These are phyloP conservation scores for Merops nubicus DNA, from an alignment of 2,113 vertebrate genomes.

Conservation along the genomic window DNA sequence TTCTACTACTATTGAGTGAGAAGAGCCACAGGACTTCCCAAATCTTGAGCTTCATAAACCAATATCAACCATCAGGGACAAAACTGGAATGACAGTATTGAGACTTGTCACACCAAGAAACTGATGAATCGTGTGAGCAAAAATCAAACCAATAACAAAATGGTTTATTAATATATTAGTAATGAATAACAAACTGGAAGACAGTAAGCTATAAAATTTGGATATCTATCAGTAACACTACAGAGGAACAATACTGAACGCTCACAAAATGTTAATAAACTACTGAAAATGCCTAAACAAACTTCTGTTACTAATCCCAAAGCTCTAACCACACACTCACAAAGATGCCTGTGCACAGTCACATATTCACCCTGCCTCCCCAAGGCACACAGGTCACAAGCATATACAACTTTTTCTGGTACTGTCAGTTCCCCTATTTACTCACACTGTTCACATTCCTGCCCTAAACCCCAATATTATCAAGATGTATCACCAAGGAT, in stretches of 20 bases:
- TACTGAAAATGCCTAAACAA: background rate
- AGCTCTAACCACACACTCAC: background rate
- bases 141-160: background rate
- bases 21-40: background rate
- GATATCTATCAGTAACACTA: background rate
- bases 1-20: background rate
- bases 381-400: accelerated
- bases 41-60: background rate
- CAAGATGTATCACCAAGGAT: background rate
- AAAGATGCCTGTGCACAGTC: background rate
- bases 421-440: accelerated
- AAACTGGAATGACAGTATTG: background rate
- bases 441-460: background rate
- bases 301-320: background rate
- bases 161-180: background rate
- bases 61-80: background rate
- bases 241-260: background rate
- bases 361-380: background rate
- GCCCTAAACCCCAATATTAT: background rate
- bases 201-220: background rate
- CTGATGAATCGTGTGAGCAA: background rate
- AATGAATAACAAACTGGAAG: background rate
- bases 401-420: background rate
- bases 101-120: background rate
- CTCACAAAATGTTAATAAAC: background rate